Evolutionary conservation across 1,140 invertebrate genomes (phyloP).

Genomic region (Saccostrea echinata): DNA sequence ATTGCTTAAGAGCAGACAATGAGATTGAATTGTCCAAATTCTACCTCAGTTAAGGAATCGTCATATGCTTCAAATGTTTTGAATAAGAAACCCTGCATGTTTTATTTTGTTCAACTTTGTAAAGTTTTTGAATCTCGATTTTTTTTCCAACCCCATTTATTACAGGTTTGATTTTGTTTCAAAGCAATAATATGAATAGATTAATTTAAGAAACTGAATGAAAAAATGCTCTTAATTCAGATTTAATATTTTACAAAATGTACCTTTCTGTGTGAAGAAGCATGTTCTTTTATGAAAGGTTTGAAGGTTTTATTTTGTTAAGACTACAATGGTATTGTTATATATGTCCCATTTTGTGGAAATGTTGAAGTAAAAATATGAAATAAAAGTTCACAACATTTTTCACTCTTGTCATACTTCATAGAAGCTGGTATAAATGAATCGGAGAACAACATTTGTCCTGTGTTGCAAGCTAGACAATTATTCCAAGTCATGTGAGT

Average conservation of each 20-base stretch:
- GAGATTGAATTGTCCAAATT: slow-evolving; percentile 20
- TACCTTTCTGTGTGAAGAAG: neutral
- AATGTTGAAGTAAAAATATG: slow-evolving; percentile 27
- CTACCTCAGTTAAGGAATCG: slow-evolving; percentile 24
- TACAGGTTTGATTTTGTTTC: neutral
- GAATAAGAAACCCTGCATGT: neutral
- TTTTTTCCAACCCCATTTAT: neutral
- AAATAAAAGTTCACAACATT: neutral
- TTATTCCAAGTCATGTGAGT: too few species aligned
- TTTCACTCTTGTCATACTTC: too few species aligned
- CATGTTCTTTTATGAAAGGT: neutral
- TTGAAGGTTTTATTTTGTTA: neutral
- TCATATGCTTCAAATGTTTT: neutral
- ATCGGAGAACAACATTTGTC: too few species aligned
- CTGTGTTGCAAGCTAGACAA: too few species aligned
- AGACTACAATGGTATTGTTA: slow-evolving; percentile 26
- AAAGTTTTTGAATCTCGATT: neutral
- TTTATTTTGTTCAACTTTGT: neutral
- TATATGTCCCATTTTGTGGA: slow-evolving; percentile 20
- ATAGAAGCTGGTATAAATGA: too few species aligned
- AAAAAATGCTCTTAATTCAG: neutral
- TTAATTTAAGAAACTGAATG: neutral
- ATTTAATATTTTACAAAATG: neutral
- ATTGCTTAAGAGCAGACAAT: slow-evolving; percentile 22
- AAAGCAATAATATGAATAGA: neutral